These are phyloP conservation scores for Protobothrops flavoviridis DNA, from an alignment of 2,113 vertebrate species.

Conservation along the genomic window DNA sequence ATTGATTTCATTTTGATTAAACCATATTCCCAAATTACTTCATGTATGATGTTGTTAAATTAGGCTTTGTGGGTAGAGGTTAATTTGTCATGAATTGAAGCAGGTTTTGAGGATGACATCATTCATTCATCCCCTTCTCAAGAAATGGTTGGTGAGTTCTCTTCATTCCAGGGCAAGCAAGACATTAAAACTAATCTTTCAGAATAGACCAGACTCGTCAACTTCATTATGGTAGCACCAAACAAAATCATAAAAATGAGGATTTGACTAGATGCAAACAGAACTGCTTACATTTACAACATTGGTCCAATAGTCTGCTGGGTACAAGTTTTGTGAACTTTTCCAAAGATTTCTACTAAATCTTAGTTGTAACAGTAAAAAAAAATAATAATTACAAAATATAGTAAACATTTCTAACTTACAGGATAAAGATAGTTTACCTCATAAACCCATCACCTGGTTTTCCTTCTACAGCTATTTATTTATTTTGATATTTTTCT, in stretches of 20 bases:
- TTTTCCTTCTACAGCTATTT: not conserved
- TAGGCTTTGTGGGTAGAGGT: not conserved
- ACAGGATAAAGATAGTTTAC: not conserved
- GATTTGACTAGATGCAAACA: not conserved
- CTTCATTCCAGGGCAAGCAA: too few species aligned
- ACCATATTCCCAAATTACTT: not conserved
- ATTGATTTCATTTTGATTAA: not conserved
- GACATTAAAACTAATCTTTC: not conserved
- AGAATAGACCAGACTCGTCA: not conserved
- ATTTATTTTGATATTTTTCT: not conserved
- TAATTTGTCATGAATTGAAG: too few species aligned
- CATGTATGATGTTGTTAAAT: not conserved
- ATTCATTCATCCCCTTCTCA: too few species aligned
- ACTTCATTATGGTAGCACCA: not conserved
- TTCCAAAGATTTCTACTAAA: not conserved
- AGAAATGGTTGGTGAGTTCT: too few species aligned
- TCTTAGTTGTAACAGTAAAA: not conserved
- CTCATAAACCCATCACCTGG: not conserved
- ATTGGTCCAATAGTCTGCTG: not conserved
- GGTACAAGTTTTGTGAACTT: not conserved
- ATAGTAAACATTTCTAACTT: not conserved
- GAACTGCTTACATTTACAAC: not conserved
- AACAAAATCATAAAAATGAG: not conserved
- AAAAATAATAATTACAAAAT: not conserved
- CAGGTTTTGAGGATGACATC: too few species aligned